Conservation (phyloP, 2,797 vertebrate species). For the Gymnopithys bicolor region DNA sequence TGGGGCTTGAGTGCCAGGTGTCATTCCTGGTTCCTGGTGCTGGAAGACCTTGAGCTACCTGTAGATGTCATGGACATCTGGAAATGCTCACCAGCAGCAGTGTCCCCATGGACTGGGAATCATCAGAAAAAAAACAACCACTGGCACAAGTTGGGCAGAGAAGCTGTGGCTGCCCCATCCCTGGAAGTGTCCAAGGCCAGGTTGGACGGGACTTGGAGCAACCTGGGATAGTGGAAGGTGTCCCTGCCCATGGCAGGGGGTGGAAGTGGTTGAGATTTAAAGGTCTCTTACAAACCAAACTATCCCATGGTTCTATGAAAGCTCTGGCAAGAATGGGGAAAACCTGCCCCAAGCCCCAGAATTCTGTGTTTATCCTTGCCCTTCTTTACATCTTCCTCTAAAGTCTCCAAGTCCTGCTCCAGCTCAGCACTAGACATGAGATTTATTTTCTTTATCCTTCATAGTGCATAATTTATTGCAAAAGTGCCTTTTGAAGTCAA, state of each 20-base stretch:
- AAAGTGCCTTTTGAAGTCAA: neutral
- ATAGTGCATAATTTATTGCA: neutral
- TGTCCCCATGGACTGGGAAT: neutral
- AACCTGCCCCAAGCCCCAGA: neutral
- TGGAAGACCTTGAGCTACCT: neutral
- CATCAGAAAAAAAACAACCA: too few relatives aligned
- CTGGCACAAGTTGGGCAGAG: neutral
- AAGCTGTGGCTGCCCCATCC: neutral
- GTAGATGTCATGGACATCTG: rapidly evolving
- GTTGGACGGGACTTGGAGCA: rapidly evolving
- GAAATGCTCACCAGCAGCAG: neutral
- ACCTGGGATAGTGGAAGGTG: rapidly evolving
- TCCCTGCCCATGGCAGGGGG: neutral
- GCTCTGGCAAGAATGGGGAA: neutral
- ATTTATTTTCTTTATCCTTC: neutral
- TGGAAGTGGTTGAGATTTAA: neutral
- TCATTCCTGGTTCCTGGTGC: neutral
- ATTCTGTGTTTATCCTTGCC: neutral
- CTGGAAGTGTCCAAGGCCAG: neutral
- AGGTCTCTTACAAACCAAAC: neutral
- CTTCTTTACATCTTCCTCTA: neutral
- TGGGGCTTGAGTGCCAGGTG: neutral
- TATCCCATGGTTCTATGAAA: neutral
- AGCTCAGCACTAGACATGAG: rapidly evolving
- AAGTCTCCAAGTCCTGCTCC: neutral